These are phyloP conservation scores for Myxocyprinus asiaticus DNA, from an alignment of 2,113 vertebrate species.

Conservation along the genomic window DNA sequence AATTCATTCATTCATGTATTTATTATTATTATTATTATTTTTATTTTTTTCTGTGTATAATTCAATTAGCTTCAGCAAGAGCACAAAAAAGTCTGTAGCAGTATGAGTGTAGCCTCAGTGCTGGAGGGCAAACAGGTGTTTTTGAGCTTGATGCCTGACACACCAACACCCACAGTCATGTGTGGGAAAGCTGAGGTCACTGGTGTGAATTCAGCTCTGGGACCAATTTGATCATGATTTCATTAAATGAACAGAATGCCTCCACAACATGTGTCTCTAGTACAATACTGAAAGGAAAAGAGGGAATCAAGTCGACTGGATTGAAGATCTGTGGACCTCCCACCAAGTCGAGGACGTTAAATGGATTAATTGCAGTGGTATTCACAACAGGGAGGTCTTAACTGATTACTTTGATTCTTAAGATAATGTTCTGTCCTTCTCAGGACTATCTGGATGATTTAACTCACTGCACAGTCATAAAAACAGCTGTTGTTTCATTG, in stretches of 20 bases:
- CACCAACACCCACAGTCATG: neutral
- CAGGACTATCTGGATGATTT: too few species aligned
- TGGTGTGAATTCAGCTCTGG: constrained; percentile 5
- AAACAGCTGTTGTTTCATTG: too few species aligned
- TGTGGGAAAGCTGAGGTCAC: constrained; percentile 27
- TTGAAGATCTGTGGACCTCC: neutral
- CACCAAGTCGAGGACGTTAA: neutral
- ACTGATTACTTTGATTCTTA: too few species aligned
- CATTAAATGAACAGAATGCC: constrained; percentile 19
- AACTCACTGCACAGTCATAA: too few species aligned
- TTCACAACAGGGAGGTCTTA: too few species aligned
- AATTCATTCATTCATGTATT: neutral
- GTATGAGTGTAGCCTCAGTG: neutral
- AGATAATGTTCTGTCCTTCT: too few species aligned
- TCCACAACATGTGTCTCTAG: neutral
- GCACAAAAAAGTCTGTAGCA: neutral
- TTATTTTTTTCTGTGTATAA: neutral
- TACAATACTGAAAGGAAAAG: too few species aligned
- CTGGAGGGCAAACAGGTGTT: constrained; percentile 33
- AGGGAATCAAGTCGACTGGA: neutral
- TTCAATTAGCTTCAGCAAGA: constrained; percentile 6
- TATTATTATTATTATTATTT: neutral
- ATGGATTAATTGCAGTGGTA: neutral
- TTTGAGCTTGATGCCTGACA: constrained; percentile 14
- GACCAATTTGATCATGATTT: neutral